Evolutionary conservation across 2,113 vertebrate species (phyloP), one percentile per base, ranked within the genome.

Genomic region (Myodes glareolus): DNA sequence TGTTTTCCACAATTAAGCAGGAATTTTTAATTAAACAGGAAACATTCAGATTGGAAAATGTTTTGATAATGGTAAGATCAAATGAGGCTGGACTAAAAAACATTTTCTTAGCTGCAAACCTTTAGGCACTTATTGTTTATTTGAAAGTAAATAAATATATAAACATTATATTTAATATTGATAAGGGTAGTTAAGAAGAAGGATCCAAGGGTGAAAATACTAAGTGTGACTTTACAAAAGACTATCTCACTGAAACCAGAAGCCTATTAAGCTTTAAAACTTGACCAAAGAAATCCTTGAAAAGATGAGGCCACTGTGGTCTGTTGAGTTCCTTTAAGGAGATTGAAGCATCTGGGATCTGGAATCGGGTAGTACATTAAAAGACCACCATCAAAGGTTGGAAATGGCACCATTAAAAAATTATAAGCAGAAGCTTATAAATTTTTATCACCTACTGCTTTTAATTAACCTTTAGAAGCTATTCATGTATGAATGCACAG

Each of bases 381-480:
- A 97, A 31, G 72, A 25, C 36, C 80, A 87, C 47, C 95, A 97
- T 96, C 81, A 94, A 98, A 98, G 98, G 90, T 90, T 42, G 45
- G 75, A 98, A 98, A 98, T 98, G 50, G 65, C n/a, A 90, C 65
- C 92, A 99, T 99, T 98, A 99, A 98, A 98, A 98, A 98, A 98
- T 98, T 94, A 98, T 98, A 97, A 98, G 89, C 93, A 96, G 92
- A 97, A 96, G 90, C 96, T 98, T 98, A 98, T 98, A 98, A 98
- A 98, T 98, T 98, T 98, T 98, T 98, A 98, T 98, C 85, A 93
- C 87, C 98, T 45, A 29, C 96, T 97, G 88, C 92, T 98, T 97
- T 98, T 98, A 98, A 98, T 99, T 99, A 99, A 99, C 98, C 98
- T 99, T 99, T 98, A 98, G 98, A 98, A 98, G 33, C 97, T 97